Conservation (phyloP, 1,140 invertebrate genomes). For the Lasaia peninsularis region DNA sequence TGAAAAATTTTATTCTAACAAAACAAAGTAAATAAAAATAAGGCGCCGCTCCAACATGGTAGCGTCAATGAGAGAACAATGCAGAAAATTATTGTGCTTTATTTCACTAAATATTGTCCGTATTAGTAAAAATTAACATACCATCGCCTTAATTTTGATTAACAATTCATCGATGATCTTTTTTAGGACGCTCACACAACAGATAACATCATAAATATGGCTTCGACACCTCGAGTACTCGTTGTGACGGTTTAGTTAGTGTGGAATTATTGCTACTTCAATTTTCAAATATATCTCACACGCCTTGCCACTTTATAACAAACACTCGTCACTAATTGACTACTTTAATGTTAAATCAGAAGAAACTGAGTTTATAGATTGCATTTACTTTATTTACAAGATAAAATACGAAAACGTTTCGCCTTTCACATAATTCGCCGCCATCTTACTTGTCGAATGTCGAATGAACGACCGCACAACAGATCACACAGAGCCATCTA, state of each 20-base stretch:
- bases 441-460: slow-evolving; percentile 78
- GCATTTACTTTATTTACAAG: slow-evolving; percentile 75
- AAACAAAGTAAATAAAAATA: slow-evolving; percentile 51
- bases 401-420: slow-evolving; percentile 76
- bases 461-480: slow-evolving; percentile 70
- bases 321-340: slow-evolving; percentile 47
- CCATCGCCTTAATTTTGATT: slow-evolving; percentile 66
- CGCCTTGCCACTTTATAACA: slow-evolving; percentile 43
- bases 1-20: slow-evolving; percentile 3
- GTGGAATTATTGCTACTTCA: slow-evolving; percentile 64
- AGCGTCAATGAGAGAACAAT: slow-evolving; percentile 69
- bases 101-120: slow-evolving; percentile 30
- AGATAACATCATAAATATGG: slow-evolving; percentile 79
- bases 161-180: slow-evolving; percentile 71
- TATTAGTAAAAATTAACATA: slow-evolving; percentile 54
- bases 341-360: slow-evolving; percentile 30
- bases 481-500: slow-evolving; percentile 71
- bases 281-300: slow-evolving; percentile 41
- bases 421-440: slow-evolving; percentile 78
- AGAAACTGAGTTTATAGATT: slow-evolving; percentile 43
- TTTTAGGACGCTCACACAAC: slow-evolving; percentile 72
- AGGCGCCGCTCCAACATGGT: slow-evolving; percentile 59
- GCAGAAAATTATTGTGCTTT: slow-evolving; percentile 39
- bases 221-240: slow-evolving; percentile 72
- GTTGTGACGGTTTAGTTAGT: slow-evolving; percentile 74